Evolutionary conservation across 2,113 vertebrate species (phyloP), one percentile per base, ranked within the genome.

Genomic region (Bujurquina vittata): DNA sequence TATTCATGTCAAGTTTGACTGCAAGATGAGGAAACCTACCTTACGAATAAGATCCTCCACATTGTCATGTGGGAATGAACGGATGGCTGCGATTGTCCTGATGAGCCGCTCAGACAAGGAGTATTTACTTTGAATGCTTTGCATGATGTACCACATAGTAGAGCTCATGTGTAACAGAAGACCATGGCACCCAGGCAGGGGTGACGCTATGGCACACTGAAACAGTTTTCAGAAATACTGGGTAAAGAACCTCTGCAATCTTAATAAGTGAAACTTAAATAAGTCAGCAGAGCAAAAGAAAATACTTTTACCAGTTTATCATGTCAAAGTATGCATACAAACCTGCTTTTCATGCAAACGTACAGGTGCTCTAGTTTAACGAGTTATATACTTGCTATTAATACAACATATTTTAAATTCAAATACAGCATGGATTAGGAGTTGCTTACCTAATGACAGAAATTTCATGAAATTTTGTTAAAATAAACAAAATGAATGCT

Each of bases 121-220:
- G 90, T 97, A 98, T 93, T 99, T 99, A 96, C 97, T 99, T 90
- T 98, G 97, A 95, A 98, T 96, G 95, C 97, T 97, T 95, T 98
- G 97, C 98, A 99, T 99, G 93, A 97, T 97, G 95, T 97, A 98
- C 95, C 95, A 95, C 95, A 96, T 95, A 93, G 94, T 96, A 94
- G 95, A 96, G 94, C 95, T 96, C 96, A 96, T 96, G 91, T 92
- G 94, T 93, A 90, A 90, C 91, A 78, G 93, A 95, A 88, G 91
- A 93, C 86, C 96, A 96, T 96, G 86, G 94, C 96, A 96, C 96
- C 95, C 93, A 3, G 75, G 86, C 76, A 26, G 79, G 90, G 94
- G 94, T 92, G 94, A 89, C 85, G 49, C 87, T 83, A 65, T 20
- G 62, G 74, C 69, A 77, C 85, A 65, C 91, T 89, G 75, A 81